phyloP scores from a whole-genome alignment of 2,113 vertebrate genomes.

The Chaetodon auriga region DNA sequence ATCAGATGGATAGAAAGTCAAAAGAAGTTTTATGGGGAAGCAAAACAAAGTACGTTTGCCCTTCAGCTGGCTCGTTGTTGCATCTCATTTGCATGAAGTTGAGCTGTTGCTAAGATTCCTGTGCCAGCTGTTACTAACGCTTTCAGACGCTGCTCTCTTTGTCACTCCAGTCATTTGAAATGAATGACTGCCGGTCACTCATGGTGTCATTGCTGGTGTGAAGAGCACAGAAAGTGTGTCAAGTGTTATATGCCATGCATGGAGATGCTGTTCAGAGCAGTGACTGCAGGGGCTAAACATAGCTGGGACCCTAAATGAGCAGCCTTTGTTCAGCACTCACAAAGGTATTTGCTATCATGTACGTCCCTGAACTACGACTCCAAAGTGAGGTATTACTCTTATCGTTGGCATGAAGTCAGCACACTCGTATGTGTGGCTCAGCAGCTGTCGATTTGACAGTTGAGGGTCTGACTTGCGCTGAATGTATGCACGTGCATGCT shows the following conservation, averaged over 20 bases:
- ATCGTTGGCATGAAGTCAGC: constrained; percentile 63
- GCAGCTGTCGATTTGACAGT: constrained; percentile 61
- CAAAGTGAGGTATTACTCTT: constrained; percentile 55
- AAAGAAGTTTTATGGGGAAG: not conserved
- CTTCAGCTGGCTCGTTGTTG: not conserved
- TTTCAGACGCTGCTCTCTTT: not conserved
- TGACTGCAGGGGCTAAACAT: constrained; percentile 63
- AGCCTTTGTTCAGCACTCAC: constrained; percentile 53
- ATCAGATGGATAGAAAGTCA: not conserved
- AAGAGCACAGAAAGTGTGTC: constrained; percentile 18
- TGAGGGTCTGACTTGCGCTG: constrained; percentile 10
- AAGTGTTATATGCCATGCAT: constrained; percentile 38
- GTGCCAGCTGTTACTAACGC: not conserved
- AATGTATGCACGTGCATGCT: constrained; percentile 35
- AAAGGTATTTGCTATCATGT: constrained; percentile 43
- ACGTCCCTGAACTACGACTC: constrained; percentile 51
- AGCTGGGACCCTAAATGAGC: constrained; percentile 38
- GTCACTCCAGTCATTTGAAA: constrained; percentile 30
- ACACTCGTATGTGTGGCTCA: constrained; percentile 29
- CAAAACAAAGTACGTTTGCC: not conserved
- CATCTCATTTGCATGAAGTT: not conserved
- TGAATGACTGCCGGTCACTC: not conserved
- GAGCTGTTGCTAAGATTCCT: not conserved
- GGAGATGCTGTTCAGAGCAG: constrained; percentile 34
- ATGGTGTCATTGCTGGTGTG: constrained; percentile 20